phyloP scores from a whole-genome alignment of 1,140 invertebrate species.

The Lepidurus packardi region DNA sequence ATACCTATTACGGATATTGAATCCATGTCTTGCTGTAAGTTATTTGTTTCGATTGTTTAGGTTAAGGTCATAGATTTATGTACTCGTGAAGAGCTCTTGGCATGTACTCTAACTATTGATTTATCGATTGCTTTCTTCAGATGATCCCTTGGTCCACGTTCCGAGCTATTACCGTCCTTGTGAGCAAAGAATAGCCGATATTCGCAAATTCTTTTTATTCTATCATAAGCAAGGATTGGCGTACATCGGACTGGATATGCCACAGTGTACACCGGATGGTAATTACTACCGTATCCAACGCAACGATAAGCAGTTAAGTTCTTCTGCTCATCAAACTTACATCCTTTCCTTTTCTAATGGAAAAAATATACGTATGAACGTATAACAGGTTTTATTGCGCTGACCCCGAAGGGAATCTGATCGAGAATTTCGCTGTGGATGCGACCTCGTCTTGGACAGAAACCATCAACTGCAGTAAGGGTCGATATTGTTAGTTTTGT shows the following conservation, averaged over 20 bases:
- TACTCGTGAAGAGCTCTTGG: not conserved
- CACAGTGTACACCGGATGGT: slow-evolving; percentile 33
- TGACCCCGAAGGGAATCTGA: slow-evolving; percentile 5
- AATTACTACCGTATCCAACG: slow-evolving; percentile 28
- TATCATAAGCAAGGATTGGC: slow-evolving; percentile 14
- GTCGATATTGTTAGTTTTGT: too few species aligned
- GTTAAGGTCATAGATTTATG: too few species aligned
- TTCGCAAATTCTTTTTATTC: not conserved
- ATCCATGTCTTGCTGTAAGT: slow-evolving; percentile 24
- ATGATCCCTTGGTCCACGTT: not conserved
- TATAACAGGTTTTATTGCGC: slow-evolving; percentile 24
- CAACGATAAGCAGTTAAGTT: slow-evolving; percentile 19
- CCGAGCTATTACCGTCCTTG: slow-evolving; percentile 4
- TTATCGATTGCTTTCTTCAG: not conserved
- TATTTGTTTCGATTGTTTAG: not conserved
- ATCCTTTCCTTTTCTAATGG: not conserved
- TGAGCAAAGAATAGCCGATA: not conserved
- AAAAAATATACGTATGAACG: not conserved
- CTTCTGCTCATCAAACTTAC: not conserved
- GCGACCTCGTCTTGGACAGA: not conserved
- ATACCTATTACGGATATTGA: slow-evolving; percentile 20
- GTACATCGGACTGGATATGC: slow-evolving; percentile 28
- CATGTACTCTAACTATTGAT: not conserved
- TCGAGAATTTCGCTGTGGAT: slow-evolving; percentile 26
- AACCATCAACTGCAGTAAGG: slow-evolving; percentile 28